Conservation (phyloP, 2,888 invertebrate species). For the Baccha elongata region DNA sequence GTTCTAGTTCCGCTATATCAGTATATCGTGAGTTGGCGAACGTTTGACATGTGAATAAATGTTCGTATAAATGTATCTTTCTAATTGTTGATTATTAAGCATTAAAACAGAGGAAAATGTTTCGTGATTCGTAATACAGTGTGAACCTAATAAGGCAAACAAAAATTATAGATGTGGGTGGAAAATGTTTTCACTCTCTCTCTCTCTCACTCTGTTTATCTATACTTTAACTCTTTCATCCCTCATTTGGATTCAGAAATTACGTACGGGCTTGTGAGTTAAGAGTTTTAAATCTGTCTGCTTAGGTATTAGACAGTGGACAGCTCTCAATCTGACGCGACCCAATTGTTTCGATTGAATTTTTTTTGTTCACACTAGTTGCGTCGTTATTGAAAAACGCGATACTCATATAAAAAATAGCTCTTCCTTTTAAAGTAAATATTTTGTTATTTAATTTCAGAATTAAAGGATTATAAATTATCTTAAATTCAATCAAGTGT, state of each 20-base stretch:
- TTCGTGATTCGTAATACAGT: conserved; percentile 49
- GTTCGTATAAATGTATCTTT: conserved; percentile 41
- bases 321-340: conserved; percentile 55
- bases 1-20: conserved; percentile 33
- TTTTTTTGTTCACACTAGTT: conserved; percentile 44
- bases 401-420: background rate
- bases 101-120: conserved; percentile 49
- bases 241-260: conserved; percentile 37
- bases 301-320: conserved; percentile 53
- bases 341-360: conserved; percentile 55
- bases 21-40: conserved; percentile 47
- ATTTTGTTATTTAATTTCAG: conserved; percentile 33
- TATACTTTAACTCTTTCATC: conserved; percentile 31
- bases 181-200: conserved; percentile 49
- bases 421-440: conserved; percentile 14
- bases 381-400: conserved; percentile 5
- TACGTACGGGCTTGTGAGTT: conserved; percentile 22
- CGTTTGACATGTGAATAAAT: conserved; percentile 28
- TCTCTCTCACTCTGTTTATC: background rate
- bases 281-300: conserved; percentile 48
- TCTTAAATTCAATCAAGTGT: conserved; percentile 22
- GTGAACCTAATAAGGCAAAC: conserved; percentile 65
- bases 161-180: conserved; percentile 60
- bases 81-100: conserved; percentile 55
- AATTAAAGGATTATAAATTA: conserved; percentile 22